These are phyloP conservation scores for Chirona hameri DNA, from an alignment of 2,888 invertebrate genomes.

Conservation along the genomic window DNA sequence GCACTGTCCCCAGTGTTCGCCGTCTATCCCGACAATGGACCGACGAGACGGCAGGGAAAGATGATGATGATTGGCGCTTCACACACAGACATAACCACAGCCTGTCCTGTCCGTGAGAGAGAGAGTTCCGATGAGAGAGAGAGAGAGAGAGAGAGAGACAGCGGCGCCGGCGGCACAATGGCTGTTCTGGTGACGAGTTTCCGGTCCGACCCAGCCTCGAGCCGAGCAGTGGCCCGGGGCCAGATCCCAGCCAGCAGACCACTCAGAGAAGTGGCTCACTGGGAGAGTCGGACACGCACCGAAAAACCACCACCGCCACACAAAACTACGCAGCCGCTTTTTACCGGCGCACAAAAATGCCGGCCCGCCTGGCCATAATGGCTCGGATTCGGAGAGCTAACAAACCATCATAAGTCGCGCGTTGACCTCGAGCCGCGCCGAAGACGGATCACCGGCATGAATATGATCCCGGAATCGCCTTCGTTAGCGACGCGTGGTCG, in stretches of 20 bases:
- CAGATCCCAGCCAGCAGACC: too few species aligned
- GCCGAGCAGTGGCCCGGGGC: too few species aligned
- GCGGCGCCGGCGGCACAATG: not conserved
- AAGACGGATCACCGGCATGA: conserved; percentile 4
- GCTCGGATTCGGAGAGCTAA: not conserved
- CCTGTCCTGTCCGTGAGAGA: too few species aligned
- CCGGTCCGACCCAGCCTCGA: too few species aligned
- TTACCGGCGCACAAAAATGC: not conserved
- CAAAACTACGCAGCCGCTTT: not conserved
- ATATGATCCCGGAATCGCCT: not conserved
- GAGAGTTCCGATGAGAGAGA: too few species aligned
- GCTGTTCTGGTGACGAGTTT: not conserved
- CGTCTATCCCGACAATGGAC: too few species aligned
- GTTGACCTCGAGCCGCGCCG: not conserved
- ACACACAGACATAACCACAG: too few species aligned
- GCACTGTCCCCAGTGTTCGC: too few species aligned
- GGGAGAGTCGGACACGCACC: not conserved
- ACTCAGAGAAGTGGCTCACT: too few species aligned
- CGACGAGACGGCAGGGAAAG: too few species aligned
- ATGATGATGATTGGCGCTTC: too few species aligned
- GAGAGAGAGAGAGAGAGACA: not conserved
- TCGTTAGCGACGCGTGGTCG: not conserved
- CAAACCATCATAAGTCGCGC: conserved; percentile 22
- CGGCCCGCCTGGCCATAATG: not conserved
- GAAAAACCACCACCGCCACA: not conserved